phyloP scores from a whole-genome alignment of 2,797 vertebrate species.

The Emys orbicularis region DNA sequence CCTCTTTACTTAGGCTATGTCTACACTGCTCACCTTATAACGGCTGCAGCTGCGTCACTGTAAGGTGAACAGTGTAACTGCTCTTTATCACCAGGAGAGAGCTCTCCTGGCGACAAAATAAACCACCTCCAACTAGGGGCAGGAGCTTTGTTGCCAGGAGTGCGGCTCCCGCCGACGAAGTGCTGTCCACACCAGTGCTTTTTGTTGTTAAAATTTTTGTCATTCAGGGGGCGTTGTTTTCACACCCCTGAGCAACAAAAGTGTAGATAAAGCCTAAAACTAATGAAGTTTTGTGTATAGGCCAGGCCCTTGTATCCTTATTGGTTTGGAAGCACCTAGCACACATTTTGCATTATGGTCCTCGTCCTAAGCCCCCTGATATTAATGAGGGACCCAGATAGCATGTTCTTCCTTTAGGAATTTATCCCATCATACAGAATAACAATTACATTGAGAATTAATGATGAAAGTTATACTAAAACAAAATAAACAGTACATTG shows the following conservation, averaged over 20 bases:
- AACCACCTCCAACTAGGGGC: no score
- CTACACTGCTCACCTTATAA: no score
- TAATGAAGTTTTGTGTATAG: neutral
- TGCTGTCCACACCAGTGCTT: no score
- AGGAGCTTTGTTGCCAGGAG: no score
- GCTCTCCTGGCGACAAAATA: no score
- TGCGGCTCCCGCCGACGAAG: accelerated
- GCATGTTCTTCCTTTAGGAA: neutral
- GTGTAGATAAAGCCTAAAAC: neutral
- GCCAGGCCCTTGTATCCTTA: neutral
- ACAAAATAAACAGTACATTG: neutral
- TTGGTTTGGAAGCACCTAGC: neutral
- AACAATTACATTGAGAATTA: neutral
- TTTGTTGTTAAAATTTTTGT: no score
- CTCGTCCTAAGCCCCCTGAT: neutral
- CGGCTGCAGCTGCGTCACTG: no score
- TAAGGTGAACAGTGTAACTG: no score
- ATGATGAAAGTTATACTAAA: neutral
- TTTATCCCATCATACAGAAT: neutral
- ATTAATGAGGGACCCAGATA: neutral
- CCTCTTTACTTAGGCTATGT: neutral
- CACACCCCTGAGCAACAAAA: no score
- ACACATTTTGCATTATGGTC: neutral
- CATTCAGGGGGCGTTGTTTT: no score
- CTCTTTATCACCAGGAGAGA: no score